These are phyloP conservation scores for Abramis brama DNA, from an alignment of 2,113 vertebrate species.

Conservation along the genomic window DNA sequence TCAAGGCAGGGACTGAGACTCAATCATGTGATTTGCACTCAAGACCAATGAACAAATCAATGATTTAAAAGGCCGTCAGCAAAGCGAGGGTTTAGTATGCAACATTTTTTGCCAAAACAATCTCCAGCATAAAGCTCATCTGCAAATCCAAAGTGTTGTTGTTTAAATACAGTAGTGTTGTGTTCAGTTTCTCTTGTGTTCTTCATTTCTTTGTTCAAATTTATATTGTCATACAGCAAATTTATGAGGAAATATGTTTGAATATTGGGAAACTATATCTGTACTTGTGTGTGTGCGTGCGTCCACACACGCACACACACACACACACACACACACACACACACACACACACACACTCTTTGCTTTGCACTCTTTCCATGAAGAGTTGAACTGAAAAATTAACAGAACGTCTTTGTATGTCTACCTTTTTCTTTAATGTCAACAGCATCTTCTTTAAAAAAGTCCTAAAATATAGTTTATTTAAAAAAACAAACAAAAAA, in stretches of 20 bases:
- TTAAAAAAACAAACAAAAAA: too few relatives aligned
- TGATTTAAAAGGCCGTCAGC: not conserved
- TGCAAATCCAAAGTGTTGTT: constrained; percentile 20
- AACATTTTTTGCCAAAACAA: not conserved
- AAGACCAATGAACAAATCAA: not conserved
- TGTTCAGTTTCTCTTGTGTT: too few relatives aligned
- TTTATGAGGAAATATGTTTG: constrained; percentile 17
- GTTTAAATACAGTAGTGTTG: too few relatives aligned
- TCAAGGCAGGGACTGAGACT: constrained; percentile 24
- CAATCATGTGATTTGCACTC: constrained; percentile 20
- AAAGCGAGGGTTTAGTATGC: not conserved
- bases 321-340: too few relatives aligned
- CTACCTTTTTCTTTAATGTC: not conserved
- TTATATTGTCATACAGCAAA: not conserved
- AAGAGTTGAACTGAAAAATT: not conserved
- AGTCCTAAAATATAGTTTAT: too few relatives aligned
- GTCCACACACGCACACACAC: too few relatives aligned
- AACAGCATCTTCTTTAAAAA: too few relatives aligned
- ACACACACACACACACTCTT: too few relatives aligned
- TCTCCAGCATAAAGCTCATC: constrained; percentile 7
- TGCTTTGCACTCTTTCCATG: too few relatives aligned
- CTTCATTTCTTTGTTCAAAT: too few relatives aligned
- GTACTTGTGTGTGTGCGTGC: not conserved
- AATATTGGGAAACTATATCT: constrained; percentile 26
- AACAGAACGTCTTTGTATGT: not conserved